Conservation (phyloP, 2,797 vertebrate species). For the Poecilia gillii region DNA sequence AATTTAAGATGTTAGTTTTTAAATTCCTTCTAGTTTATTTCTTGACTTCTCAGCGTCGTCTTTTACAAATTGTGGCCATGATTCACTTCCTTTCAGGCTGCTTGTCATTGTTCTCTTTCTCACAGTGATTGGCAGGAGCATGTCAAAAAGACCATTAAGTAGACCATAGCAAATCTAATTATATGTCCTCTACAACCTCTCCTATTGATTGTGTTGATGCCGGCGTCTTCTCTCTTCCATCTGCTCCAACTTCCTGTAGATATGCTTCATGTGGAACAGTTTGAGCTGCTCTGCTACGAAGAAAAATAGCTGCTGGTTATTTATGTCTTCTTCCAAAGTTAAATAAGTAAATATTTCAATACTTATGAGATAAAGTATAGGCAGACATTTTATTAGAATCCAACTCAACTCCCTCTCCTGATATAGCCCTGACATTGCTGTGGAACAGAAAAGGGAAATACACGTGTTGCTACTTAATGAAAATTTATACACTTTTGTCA, state of each 20-base stretch:
- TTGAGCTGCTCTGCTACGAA: not conserved
- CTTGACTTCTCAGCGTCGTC: not conserved
- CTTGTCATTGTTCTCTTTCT: not conserved
- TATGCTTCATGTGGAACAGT: not conserved
- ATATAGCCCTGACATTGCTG: not conserved
- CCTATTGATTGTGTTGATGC: not conserved
- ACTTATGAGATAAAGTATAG: not conserved
- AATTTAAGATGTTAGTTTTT: not conserved
- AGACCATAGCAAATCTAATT: not conserved
- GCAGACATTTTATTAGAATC: too few relatives aligned
- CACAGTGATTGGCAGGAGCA: slow-evolving; percentile 3
- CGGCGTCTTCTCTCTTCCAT: not conserved
- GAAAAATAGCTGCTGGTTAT: not conserved
- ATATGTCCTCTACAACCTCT: not conserved
- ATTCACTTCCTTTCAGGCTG: not conserved
- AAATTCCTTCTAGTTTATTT: not conserved
- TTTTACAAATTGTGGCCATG: not conserved
- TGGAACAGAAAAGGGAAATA: not conserved
- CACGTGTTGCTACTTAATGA: not conserved
- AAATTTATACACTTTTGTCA: not conserved
- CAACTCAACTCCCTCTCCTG: not conserved
- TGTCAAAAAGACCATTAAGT: slow-evolving; percentile 2
- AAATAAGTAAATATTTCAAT: not conserved
- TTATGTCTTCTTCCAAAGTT: not conserved
- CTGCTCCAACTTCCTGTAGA: not conserved